Evolutionary conservation across 2,797 vertebrate species (phyloP), one percentile per base, ranked within the genome.

Genomic region (Tangara arthus): DNA sequence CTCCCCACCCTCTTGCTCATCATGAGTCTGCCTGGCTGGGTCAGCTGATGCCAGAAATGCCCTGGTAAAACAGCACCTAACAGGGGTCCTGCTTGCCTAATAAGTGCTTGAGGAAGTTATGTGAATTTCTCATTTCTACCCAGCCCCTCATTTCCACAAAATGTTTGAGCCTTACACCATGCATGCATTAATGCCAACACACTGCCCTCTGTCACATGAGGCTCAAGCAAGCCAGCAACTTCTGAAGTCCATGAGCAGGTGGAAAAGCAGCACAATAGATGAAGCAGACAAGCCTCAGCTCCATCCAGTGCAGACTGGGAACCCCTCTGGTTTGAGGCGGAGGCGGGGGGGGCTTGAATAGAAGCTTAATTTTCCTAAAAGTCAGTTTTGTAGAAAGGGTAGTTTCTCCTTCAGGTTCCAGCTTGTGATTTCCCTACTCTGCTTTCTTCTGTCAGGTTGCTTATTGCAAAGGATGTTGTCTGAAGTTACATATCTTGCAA

Each of bases 181-280:
- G 37, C 39, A 6, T 0, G 2, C 2, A 5, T 44, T 18, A 28
- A 11, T 2, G 44, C 28, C 50, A 28, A 13, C 2, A 1, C 0
- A 0, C 32, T n/a, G 46, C 22, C 26, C 34, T 77, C n/a, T 18
- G 34, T 35, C 26, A 18, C 0, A 0, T 1, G 39, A 0, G 8
- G 53, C 65, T 66, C 24, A 41, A 27, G n/a, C 39, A 59, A 50
- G 24, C 12, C 75, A 77, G 65, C 30, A 39, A 2, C 42, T 70
- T 35, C 34, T 60, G 8, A 23, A 42, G 32, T 9, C 37, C 53
- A 2, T 0, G 23, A n/a, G 75, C 59, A 42, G 61, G 47, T 65
- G 68, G 50, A 64, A 37, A 35, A 59, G 27, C 50, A 23, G 35
- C 0, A 0, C 34, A 61, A 34, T 8, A 20, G 59, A 53, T 7